Base-by-base conservation (phyloP, 2,797 vertebrate genomes). In the Sebastes reedi region DNA sequence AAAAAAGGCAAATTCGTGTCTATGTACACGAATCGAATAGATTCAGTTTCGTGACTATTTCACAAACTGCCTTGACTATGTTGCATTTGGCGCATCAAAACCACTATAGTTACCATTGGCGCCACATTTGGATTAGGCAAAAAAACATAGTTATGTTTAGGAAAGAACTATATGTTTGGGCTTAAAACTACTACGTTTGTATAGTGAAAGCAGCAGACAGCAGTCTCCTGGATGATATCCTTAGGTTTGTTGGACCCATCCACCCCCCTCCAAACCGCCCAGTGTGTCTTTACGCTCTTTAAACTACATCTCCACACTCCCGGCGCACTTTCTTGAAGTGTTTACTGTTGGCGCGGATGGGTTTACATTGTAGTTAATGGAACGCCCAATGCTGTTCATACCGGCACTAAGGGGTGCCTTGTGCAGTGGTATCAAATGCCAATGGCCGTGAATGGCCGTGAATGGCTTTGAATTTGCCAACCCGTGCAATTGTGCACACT, bases 371-470 rank as follows among this genome's bases (percentile, higher is more conserved):
- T 52, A 52, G 46, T 52, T 52, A 52, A 52, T 52, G 46, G 46
- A 52, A 52, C 4, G 8, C 46, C 2, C 18, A 0, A 9, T n/a
- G 46, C 18, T 0, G 0, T 52, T 52, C 18, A 52, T 52, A 52
- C 46, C 46, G 46, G 46, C 46, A 52, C 46, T 2, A 52, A 52
- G 46, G 46, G 18, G 46, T 20, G 18, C 46, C 46, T 52, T 52
- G 46, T 52, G 46, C 46, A 52, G 18, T 20, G 46, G 46, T 52
- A 52, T 52, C 46, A 52, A 52, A 52, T 52, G 46, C 46, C 46
- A 52, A 52, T 52, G 46, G 46, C 42, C 16, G 42, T 46, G 42
- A 46, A 46, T 50, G 42, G 42, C 7, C 16, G 13, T 42, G 1
- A 46, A 46, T 46, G 16, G 42, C 14, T 46, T 50, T 52, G 46